Conservation (phyloP, 2,888 invertebrate genomes). For the Xanthia togata region DNA sequence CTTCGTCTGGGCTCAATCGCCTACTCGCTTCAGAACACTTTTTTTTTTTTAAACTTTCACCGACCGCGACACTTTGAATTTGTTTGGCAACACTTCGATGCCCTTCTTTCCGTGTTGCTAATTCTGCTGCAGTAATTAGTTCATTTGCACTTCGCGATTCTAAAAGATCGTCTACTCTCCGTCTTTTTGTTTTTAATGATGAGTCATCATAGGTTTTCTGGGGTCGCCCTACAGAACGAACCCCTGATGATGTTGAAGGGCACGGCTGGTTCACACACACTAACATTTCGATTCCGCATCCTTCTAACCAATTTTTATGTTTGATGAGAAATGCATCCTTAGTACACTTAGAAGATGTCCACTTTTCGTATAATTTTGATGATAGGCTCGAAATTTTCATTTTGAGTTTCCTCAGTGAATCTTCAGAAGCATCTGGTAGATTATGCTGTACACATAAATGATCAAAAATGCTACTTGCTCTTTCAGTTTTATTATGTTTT, state of each 20-base stretch:
- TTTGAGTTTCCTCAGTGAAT: conserved; percentile 1
- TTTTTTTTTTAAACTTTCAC: too few species aligned
- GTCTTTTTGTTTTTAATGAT: too few species aligned
- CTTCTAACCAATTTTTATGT: background rate
- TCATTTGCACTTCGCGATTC: too few species aligned
- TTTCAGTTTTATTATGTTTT: background rate
- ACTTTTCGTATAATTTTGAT: background rate
- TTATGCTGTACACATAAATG: too few species aligned
- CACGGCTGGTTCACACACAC: background rate
- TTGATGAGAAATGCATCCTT: background rate
- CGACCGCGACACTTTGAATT: too few species aligned
- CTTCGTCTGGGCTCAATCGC: too few species aligned
- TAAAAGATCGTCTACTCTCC: too few species aligned
- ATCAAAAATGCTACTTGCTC: background rate
- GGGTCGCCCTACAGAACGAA: too few species aligned
- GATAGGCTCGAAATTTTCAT: background rate
- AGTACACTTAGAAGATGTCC: background rate
- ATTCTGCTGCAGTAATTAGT: too few species aligned
- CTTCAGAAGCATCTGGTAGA: background rate
- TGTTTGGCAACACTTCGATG: too few species aligned
- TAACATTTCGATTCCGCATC: background rate
- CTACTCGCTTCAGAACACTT: too few species aligned
- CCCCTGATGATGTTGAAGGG: background rate
- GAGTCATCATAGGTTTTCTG: background rate
- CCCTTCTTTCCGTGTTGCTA: too few species aligned